These are phyloP conservation scores for Pollimyrus isidori DNA, from an alignment of 2,113 vertebrate genomes.

Conservation along the genomic window DNA sequence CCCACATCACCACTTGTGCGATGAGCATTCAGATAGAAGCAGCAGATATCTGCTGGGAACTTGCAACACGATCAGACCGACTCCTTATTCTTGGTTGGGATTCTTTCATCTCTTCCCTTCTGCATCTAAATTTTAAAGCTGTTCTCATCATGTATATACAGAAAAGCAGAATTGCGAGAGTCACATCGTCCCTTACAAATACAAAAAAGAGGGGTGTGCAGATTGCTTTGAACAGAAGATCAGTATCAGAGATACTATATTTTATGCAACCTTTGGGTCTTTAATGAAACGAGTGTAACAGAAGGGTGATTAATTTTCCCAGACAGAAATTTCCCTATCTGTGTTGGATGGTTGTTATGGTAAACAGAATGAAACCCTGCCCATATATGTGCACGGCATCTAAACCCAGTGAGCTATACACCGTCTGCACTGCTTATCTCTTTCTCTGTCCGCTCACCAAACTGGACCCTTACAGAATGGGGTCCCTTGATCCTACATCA, in stretches of 20 bases:
- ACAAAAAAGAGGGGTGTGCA: neutral
- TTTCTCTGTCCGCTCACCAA: neutral
- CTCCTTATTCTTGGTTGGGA: neutral
- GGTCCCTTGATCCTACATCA: constrained; percentile 37
- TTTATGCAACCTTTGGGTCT: neutral
- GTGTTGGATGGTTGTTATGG: neutral
- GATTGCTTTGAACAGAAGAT: neutral
- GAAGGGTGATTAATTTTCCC: neutral
- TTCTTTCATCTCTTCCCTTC: neutral
- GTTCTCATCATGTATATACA: neutral
- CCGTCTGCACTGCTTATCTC: neutral
- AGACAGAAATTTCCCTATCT: neutral
- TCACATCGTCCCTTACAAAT: neutral
- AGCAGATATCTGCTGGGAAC: neutral
- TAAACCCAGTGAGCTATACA: neutral
- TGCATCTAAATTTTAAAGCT: neutral
- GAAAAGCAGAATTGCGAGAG: neutral
- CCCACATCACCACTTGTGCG: constrained; percentile 8
- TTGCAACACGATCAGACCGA: neutral
- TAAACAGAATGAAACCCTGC: neutral
- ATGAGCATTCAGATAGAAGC: neutral
- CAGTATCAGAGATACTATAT: neutral
- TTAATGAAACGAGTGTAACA: neutral
- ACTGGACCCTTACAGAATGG: neutral
- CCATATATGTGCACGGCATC: neutral